Evolutionary conservation across 2,113 vertebrate genomes (phyloP), one percentile per base, ranked within the genome.

Genomic region (Oreocharis arfaki): DNA sequence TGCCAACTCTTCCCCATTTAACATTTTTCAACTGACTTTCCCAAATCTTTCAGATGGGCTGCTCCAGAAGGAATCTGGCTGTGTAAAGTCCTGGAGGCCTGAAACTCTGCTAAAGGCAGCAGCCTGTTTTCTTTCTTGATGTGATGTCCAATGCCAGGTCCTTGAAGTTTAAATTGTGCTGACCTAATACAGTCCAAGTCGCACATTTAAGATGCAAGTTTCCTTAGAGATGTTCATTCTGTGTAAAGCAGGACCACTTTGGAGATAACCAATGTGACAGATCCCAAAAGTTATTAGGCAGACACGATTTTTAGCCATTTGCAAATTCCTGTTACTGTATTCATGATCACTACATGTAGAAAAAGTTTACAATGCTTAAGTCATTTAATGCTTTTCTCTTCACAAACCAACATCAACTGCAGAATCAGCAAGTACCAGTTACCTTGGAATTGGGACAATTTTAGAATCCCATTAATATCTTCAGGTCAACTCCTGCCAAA

Each of bases 31-130:
- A 86, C 64, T 91, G 80, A 93, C 65, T 85, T 69, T 94, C 86
- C 73, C 94, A 96, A 77, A 90, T 79, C 67, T 97, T 94, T 93
- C 94, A 96, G 90, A 87, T 88, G 94, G 76, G 83, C 42, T 96
- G 91, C 95, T 97, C 87, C 94, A 97, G 89, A 95, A 93, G 90
- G 49, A 91, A 97, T 89, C 83, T 97, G 96, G 95, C 81, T 88
- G 81, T 65, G 81, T 84, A 94, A 96, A 84, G 91, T 89, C 90
- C 85, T 95, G 95, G 81, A 96, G 92, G 81, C 93, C 96, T 97
- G 80, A 93, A 96, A 96, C 75, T 92, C 92, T 96, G 95, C 83
- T 94, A 84, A 76, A 91, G 71, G 87, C 61, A 89, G 76, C 90
- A 84, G 88, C 73, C 82, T 56, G 82, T 93, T 95, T 91, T 96